Percentiles rank a stretch among this genome's conserved stretches.
Conservation (phyloP, 2,113 vertebrate genomes). For the Brachypteracias leptosomus region DNA sequence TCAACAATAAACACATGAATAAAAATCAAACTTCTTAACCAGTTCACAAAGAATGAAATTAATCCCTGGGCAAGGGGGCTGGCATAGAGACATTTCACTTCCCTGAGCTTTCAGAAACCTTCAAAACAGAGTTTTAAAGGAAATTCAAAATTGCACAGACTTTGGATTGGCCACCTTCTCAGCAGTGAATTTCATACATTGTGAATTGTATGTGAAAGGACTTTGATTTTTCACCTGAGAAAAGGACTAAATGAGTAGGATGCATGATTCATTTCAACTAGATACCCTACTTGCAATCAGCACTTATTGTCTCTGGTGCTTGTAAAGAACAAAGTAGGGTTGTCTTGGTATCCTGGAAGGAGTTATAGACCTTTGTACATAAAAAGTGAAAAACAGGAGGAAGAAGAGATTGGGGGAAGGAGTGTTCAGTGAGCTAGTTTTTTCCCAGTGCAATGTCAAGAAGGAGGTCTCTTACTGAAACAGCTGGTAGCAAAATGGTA, state of each 20-base stretch:
- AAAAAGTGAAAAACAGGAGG: background rate
- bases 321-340: conserved; percentile 23
- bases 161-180: background rate
- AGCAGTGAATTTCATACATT: background rate
- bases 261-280: conserved; percentile 9
- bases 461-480: background rate
- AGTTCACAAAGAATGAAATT: background rate
- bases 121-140: background rate
- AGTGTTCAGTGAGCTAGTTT: background rate
- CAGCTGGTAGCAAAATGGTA: background rate
- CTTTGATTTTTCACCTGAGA: conserved; percentile 57
- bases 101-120: background rate
- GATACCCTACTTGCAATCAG: conserved; percentile 45
- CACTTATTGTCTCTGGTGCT: conserved; percentile 32
- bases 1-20: conserved; percentile 2
- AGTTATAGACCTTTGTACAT: background rate
- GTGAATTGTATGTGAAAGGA: conserved; percentile 8
- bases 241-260: background rate
- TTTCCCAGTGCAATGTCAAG: background rate
- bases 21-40: background rate
- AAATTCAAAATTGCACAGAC: background rate
- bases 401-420: background rate
- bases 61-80: background rate
- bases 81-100: background rate
- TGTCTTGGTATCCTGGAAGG: background rate